Evolutionary conservation across 2,113 vertebrate genomes (phyloP).

Genomic region (Corythaixoides concolor): DNA sequence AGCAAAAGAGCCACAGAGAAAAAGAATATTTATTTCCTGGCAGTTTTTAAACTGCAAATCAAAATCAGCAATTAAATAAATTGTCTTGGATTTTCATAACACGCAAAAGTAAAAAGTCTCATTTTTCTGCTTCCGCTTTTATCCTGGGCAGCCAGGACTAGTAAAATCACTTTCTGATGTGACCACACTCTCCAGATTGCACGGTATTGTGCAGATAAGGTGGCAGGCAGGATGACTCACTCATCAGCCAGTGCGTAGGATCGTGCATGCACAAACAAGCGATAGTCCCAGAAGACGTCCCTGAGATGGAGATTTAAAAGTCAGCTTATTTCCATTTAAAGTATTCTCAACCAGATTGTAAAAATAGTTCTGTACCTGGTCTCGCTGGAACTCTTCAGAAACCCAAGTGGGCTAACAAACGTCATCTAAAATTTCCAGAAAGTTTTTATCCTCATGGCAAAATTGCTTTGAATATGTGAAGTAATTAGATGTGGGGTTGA

Average conservation of each 20-base stretch:
- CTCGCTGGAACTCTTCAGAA: background rate
- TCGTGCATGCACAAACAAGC: conserved; percentile 19
- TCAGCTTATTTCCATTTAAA: conserved; percentile 27
- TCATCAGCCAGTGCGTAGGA: conserved; percentile 27
- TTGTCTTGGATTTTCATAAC: background rate
- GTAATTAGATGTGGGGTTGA: background rate
- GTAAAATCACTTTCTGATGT: background rate
- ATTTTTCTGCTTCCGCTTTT: background rate
- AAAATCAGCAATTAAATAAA: background rate
- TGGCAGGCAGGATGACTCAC: conserved; percentile 50
- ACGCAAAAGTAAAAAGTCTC: background rate
- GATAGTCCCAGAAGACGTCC: background rate
- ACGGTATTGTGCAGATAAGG: background rate
- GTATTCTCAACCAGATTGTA: background rate
- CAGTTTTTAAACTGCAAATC: background rate
- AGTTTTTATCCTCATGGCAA: background rate
- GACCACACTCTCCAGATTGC: background rate
- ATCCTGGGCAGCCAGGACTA: background rate
- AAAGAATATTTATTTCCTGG: background rate
- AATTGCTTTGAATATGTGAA: background rate
- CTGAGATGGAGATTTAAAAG: conserved; percentile 18
- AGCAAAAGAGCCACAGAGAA: background rate
- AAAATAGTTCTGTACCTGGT: conserved; percentile 34
- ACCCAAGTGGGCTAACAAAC: background rate
- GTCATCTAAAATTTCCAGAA: background rate